Conservation (phyloP, 2,113 vertebrate species). For the Istiophorus platypterus region DNA sequence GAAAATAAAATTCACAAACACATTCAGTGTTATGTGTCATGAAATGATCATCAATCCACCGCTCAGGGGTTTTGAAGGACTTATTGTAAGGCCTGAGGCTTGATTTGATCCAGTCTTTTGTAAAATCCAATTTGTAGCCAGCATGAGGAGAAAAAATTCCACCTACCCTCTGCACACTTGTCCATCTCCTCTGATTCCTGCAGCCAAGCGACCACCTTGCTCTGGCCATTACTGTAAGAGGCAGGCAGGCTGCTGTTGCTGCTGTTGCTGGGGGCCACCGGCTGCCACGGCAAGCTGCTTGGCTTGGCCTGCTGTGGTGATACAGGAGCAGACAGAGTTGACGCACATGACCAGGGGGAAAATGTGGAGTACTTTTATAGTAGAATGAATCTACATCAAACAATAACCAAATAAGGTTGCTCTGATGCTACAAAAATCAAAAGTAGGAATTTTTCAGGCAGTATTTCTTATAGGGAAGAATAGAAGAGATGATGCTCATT, state of each 20-base stretch:
- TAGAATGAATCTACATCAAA: not conserved
- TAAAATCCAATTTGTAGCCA: conserved; percentile 36
- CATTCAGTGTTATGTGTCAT: conserved; percentile 16
- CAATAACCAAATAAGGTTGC: not conserved
- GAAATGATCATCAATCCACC: conserved; percentile 26
- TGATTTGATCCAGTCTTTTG: conserved; percentile 49
- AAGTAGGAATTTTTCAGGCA: not conserved
- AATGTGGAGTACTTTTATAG: not conserved
- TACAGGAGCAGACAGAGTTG: not conserved
- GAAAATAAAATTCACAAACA: conserved; percentile 66
- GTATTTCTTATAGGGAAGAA: not conserved
- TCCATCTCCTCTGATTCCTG: conserved; percentile 99
- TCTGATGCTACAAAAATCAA: not conserved
- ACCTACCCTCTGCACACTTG: conserved; percentile 96
- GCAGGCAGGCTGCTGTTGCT: conserved; percentile 91
- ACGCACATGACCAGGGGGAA: not conserved
- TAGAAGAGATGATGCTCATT: not conserved
- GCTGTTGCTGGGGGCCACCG: conserved; percentile 80
- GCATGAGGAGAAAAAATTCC: conserved; percentile 2
- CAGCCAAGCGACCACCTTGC: conserved; percentile 96
- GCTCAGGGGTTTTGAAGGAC: conserved; percentile 1
- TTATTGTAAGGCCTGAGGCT: not conserved
- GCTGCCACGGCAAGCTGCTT: conserved; percentile 89
- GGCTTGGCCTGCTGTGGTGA: conserved; percentile 84
- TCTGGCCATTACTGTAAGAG: conserved; percentile 94